Evolutionary conservation across 2,888 invertebrate species (phyloP).

Genomic region (Agrilus biguttatus): DNA sequence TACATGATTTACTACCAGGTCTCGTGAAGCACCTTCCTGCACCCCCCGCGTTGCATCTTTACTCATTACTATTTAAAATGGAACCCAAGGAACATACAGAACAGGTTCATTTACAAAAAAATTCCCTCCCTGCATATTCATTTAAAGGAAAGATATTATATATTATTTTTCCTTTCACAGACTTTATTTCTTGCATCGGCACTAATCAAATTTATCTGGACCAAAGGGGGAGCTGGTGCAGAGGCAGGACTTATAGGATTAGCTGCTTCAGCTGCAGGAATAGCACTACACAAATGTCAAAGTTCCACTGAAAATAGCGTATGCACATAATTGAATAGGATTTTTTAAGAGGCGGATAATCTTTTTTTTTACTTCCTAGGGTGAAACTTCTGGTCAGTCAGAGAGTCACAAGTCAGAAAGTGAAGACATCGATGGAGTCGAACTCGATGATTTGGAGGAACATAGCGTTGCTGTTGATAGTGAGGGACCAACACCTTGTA

Average conservation of each 20-base stretch:
- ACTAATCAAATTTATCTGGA: slow-evolving; percentile 83
- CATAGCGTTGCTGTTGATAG: slow-evolving; percentile 30
- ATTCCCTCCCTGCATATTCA: no score
- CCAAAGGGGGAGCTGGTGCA: slow-evolving; percentile 43
- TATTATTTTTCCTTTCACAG: slow-evolving; percentile 28
- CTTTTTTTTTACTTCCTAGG: slow-evolving; percentile 27
- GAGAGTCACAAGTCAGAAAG: slow-evolving; percentile 38
- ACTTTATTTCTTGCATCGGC: slow-evolving; percentile 83
- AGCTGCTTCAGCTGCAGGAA: slow-evolving; percentile 31
- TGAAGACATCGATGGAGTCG: slow-evolving; percentile 32
- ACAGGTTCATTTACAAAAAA: slow-evolving; percentile 39
- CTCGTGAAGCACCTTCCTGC: slow-evolving; percentile 82
- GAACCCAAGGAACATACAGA: slow-evolving; percentile 89
- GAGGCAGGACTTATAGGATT: slow-evolving; percentile 29
- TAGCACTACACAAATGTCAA: slow-evolving; percentile 36
- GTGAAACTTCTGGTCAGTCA: slow-evolving; percentile 43
- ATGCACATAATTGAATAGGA: slow-evolving; percentile 30
- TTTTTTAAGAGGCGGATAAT: slow-evolving; percentile 19
- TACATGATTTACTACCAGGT: slow-evolving; percentile 79
- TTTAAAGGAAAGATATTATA: no score
- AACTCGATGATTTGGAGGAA: slow-evolving; percentile 31
- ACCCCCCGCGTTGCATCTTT: slow-evolving; percentile 76
- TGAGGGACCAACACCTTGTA: slow-evolving; percentile 37
- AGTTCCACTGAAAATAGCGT: slow-evolving; percentile 69
- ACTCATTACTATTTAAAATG: slow-evolving; percentile 70